These are phyloP conservation scores for Lacanobia oleracea DNA, from an alignment of 2,888 invertebrate genomes.

Conservation along the genomic window DNA sequence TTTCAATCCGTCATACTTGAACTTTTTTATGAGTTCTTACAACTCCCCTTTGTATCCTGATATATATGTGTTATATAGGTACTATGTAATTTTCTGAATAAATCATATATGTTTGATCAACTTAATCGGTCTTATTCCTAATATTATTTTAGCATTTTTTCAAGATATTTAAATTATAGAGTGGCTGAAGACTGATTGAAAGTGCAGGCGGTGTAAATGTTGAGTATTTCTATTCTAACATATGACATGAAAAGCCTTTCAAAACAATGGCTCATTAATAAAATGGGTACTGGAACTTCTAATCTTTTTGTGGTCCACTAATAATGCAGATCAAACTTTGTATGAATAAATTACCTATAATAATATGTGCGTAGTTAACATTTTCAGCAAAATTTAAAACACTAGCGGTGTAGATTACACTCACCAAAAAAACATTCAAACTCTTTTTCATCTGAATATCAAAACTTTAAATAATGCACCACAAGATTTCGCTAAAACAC, in stretches of 20 bases:
- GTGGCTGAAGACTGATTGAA: neutral
- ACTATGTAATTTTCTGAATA: no score
- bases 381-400: neutral
- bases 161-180: no score
- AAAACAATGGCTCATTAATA: no score
- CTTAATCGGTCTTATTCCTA: no score
- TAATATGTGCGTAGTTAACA: neutral
- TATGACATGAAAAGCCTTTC: neutral
- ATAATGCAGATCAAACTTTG: neutral
- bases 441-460: neutral
- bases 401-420: neutral
- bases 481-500: neutral
- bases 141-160: no score
- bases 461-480: neutral
- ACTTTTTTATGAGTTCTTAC: no score
- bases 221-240: neutral
- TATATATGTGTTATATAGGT: no score
- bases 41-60: no score
- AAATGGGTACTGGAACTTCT: neutral
- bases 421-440: neutral
- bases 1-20: no score
- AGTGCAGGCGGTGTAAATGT: neutral
- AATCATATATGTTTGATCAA: no score
- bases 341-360: neutral
- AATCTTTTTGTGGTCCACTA: neutral